These are phyloP conservation scores for Mythimna pallens DNA, from an alignment of 2,888 invertebrate species.

Conservation along the genomic window DNA sequence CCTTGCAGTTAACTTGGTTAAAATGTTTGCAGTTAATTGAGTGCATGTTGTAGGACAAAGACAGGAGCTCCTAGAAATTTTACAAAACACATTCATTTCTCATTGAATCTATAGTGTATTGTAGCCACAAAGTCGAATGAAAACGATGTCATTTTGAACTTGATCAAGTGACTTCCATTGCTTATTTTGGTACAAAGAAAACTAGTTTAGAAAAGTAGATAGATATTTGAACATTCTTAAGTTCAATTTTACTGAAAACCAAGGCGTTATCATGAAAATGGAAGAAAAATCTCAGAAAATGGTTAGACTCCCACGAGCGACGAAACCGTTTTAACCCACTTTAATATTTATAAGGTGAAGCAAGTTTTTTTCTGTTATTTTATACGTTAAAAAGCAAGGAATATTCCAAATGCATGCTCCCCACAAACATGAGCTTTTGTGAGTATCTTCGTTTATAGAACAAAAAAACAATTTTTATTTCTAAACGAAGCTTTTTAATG, in stretches of 20 bases:
- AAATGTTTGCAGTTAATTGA: too few species aligned
- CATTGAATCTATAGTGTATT: too few species aligned
- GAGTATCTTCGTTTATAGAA: too few species aligned
- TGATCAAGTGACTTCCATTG: not conserved
- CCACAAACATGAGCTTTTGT: not conserved
- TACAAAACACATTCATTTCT: too few species aligned
- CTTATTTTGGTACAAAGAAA: conserved; percentile 19
- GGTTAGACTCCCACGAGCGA: conserved; percentile 9
- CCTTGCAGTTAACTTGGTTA: too few species aligned
- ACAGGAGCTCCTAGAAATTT: too few species aligned
- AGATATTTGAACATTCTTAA: conserved; percentile 32
- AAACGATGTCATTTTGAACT: conserved; percentile 8
- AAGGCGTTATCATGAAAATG: conserved; percentile 33
- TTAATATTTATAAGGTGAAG: conserved; percentile 49
- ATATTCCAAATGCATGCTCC: conserved; percentile 1
- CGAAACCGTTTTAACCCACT: conserved; percentile 32
- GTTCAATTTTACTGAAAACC: conserved; percentile 38
- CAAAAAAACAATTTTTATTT: too few species aligned
- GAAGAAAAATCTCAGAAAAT: conserved; percentile 43
- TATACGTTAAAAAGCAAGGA: not conserved
- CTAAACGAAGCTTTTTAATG: too few species aligned
- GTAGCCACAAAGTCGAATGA: not conserved
- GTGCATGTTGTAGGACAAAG: too few species aligned
- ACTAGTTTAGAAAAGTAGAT: not conserved
- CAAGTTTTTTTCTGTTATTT: conserved; percentile 5